Evolutionary conservation across 2,888 invertebrate species (phyloP).

Genomic region (Ligdia adustata): DNA sequence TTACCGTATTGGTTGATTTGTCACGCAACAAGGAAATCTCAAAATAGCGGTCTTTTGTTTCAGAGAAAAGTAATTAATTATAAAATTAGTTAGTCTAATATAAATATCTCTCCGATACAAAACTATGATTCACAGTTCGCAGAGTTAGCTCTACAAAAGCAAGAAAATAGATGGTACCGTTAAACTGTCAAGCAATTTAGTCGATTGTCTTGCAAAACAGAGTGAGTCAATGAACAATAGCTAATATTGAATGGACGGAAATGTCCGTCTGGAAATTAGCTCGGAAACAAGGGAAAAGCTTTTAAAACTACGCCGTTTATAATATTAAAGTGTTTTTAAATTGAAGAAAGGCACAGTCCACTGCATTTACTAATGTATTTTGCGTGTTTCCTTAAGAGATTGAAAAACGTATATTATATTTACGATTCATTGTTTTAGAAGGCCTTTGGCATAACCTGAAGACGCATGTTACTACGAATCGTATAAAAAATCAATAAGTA

Average conservation of each 20-base stretch:
- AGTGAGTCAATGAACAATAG: slow-evolving; percentile 79
- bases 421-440: slow-evolving; percentile 14
- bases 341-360: slow-evolving; percentile 57
- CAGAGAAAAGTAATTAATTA: too few species aligned
- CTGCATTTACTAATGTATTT: slow-evolving; percentile 65
- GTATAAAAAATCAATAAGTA: too few species aligned
- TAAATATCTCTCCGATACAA: neutral
- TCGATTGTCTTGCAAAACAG: slow-evolving; percentile 77
- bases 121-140: slow-evolving; percentile 16
- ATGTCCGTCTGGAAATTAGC: slow-evolving; percentile 80
- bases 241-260: slow-evolving; percentile 83
- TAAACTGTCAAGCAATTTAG: slow-evolving; percentile 67
- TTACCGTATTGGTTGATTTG: too few species aligned
- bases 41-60: too few species aligned
- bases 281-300: slow-evolving; percentile 80
- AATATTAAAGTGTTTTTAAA: slow-evolving; percentile 72
- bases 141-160: slow-evolving; percentile 20
- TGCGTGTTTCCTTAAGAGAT: slow-evolving; percentile 52
- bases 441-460: too few species aligned
- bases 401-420: slow-evolving; percentile 4
- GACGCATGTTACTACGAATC: too few species aligned
- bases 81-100: too few species aligned
- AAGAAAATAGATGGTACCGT: slow-evolving; percentile 52
- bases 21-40: too few species aligned
- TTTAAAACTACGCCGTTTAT: slow-evolving; percentile 73